Evolutionary conservation across 2,888 invertebrate species (phyloP).

Genomic region (Lucinisca nassula): DNA sequence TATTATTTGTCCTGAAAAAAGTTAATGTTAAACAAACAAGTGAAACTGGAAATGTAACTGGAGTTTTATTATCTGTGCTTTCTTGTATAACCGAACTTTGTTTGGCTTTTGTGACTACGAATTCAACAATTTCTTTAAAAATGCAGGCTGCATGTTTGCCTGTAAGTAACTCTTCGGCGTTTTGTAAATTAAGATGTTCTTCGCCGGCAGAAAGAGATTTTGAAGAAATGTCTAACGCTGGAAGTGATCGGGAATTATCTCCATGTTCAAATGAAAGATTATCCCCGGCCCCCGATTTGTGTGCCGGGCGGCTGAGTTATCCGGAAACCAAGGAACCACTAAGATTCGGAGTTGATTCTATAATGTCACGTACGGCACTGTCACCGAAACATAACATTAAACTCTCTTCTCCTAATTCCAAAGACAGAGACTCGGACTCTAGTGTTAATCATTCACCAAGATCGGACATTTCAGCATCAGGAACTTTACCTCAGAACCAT

Average conservation of each 20-base stretch:
- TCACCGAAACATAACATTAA: slow-evolving; percentile 8
- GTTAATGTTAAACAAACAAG: slow-evolving; percentile 32
- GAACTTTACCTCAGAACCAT: slow-evolving; percentile 50
- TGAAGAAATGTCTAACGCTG: slow-evolving; percentile 59
- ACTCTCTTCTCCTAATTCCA: neutral
- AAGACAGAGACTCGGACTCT: slow-evolving; percentile 55
- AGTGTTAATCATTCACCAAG: slow-evolving; percentile 61
- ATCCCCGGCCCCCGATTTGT: slow-evolving; percentile 57
- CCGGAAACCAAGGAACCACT: slow-evolving; percentile 46
- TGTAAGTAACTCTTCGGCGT: slow-evolving; percentile 64
- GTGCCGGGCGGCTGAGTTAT: slow-evolving; percentile 55
- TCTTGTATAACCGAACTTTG: neutral
- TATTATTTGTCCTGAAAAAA: slow-evolving; percentile 52
- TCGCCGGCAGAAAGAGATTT: slow-evolving; percentile 64
- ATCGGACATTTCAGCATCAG: slow-evolving; percentile 56
- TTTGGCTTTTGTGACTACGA: neutral
- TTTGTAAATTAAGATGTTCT: slow-evolving; percentile 57
- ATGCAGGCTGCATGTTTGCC: slow-evolving; percentile 65
- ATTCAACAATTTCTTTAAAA: slow-evolving; percentile 11
- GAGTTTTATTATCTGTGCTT: neutral
- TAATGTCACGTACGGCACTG: slow-evolving; percentile 68
- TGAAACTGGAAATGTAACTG: neutral
- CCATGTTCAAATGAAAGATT: slow-evolving; percentile 58
- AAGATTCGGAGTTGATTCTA: slow-evolving; percentile 77
- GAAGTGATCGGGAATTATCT: slow-evolving; percentile 40